Evolutionary conservation across 2,113 vertebrate species (phyloP), one percentile per base, ranked within the genome.

Genomic region (Daubentonia madagascariensis): DNA sequence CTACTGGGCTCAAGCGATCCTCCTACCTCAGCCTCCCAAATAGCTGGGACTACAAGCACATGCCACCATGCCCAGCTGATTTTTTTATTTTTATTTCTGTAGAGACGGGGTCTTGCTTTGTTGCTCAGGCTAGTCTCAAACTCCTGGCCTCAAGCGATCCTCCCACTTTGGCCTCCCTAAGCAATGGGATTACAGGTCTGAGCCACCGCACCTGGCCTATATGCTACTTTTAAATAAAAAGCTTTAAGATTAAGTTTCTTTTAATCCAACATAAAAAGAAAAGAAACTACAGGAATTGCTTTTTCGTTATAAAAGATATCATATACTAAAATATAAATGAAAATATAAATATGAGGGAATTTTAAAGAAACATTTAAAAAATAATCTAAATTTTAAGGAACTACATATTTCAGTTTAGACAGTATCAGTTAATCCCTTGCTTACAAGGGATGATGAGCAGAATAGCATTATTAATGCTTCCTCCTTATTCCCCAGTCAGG

Each of bases 191-290:
- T 63, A 30, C 9, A 63, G 61, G 25, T 63, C 11, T 63, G 11
- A 63, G 61, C 61, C 28, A 63, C 25, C 61, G 30, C 61, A 63
- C 25, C 59, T 1, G 5, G 61, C 25, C 28, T 63, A 25, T 63
- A 63, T 63, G 61, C 28, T 22, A 45, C 79, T 92, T 79, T 91
- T 43, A 93, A 96, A 89, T 92, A 88, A 94, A 92, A 89, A 79
- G n/a, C 1, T 90, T n/a, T n/a, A 86, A 63, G 32, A 83, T 93
- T 81, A 93, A 91, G 45, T 93, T 75, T 75, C 92, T 65, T 59
- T 90, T 93, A 93, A 93, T 37, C 12, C 12, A 95, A 96, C 35
- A 50, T 68, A 88, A 43, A 92, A 95, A 87, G 79, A 90, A 61
- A 81, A 83, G 25, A 91, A 92, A 73, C n/a, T 75, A 89, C 61